These are phyloP conservation scores for Caenorhabditis drosophilae DNA, from an alignment of 2,888 invertebrate species.

Conservation along the genomic window DNA sequence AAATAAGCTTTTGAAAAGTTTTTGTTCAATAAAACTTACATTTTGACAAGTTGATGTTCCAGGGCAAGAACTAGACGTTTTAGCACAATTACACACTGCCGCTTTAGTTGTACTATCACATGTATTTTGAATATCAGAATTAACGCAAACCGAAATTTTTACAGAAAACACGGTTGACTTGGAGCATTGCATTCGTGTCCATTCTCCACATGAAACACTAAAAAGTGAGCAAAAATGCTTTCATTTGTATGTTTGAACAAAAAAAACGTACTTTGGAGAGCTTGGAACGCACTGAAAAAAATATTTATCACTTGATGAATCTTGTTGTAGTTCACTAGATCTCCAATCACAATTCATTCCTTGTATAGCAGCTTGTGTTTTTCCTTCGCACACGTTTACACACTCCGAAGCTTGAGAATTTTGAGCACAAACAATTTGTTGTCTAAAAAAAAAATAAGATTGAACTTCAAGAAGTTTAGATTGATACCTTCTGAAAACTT, in stretches of 20 bases:
- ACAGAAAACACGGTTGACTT: conserved; percentile 46
- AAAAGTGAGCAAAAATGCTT: conserved; percentile 2
- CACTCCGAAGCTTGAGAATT: conserved; percentile 47
- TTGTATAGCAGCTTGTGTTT: conserved; percentile 21
- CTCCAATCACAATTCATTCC: conserved; percentile 62
- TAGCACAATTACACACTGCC: conserved; percentile 55
- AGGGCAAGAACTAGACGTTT: conserved; percentile 47
- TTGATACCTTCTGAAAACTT: conserved; percentile 47
- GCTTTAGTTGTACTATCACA: conserved; percentile 24
- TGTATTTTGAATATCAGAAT: conserved; percentile 23
- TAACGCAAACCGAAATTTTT: conserved; percentile 42
- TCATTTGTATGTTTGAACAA: not conserved
- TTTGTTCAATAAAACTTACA: conserved; percentile 17
- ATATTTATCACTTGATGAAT: conserved; percentile 44
- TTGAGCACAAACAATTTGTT: conserved; percentile 48
- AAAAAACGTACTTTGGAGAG: conserved; percentile 41
- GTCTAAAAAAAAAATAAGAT: conserved; percentile 13
- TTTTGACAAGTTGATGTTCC: conserved; percentile 53
- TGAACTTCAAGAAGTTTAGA: not conserved
- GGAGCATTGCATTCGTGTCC: conserved; percentile 63
- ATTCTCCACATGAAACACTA: conserved; percentile 66
- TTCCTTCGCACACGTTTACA: conserved; percentile 38
- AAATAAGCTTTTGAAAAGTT: conserved; percentile 11
- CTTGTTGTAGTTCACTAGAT: conserved; percentile 51
- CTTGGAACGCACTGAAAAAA: conserved; percentile 66